Evolutionary conservation across 1,140 invertebrate species (phyloP).

Genomic region (Calliphora vicina): DNA sequence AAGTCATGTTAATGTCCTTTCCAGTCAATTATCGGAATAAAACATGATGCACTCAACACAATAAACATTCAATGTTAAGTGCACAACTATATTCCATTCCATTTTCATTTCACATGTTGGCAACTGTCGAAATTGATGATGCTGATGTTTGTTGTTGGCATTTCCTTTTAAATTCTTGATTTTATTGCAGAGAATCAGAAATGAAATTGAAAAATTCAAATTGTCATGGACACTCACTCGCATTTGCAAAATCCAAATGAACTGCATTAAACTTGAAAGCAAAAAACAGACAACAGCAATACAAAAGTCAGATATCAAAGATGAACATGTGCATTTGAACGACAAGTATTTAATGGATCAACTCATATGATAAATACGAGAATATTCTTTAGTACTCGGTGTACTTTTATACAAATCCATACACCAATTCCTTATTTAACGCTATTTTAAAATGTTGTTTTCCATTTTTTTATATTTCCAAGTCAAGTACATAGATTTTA

Average conservation of each 20-base stretch:
- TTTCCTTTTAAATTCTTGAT: not conserved
- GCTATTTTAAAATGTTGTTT: too few species aligned
- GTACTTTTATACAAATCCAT: too few species aligned
- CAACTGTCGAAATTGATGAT: not conserved
- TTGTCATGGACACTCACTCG: not conserved
- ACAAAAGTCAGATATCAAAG: not conserved
- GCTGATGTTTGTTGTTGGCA: not conserved
- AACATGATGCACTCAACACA: not conserved
- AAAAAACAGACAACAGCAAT: not conserved
- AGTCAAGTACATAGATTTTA: too few species aligned
- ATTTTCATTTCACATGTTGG: not conserved
- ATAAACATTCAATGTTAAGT: slow-evolving; percentile 4
- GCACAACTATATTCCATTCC: not conserved
- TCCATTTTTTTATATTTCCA: too few species aligned
- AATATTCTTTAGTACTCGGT: too few species aligned
- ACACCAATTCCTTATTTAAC: too few species aligned
- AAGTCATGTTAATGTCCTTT: not conserved
- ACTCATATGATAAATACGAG: not conserved
- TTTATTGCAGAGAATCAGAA: not conserved
- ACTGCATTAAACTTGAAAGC: not conserved
- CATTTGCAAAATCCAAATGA: not conserved
- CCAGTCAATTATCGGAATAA: not conserved
- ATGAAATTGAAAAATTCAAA: not conserved
- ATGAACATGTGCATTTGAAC: not conserved
- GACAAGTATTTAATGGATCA: not conserved